Conservation (phyloP, 2,113 vertebrate genomes). For the Ictidomys tridecemlineatus region DNA sequence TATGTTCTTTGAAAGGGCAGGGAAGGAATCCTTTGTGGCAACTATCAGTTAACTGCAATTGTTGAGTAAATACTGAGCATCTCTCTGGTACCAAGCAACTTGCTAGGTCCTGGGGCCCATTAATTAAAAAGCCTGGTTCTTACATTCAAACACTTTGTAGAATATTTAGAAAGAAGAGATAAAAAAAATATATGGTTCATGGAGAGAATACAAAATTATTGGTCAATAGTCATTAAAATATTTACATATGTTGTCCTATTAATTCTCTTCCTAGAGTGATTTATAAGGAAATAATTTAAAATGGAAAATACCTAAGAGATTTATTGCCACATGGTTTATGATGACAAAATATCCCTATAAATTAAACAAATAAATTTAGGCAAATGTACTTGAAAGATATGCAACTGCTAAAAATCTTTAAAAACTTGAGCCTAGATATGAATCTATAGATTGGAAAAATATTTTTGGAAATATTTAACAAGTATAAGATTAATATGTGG, state of each 20-base stretch:
- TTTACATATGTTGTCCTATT: constrained; percentile 26
- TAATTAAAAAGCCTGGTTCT: not conserved
- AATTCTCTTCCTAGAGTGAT: not conserved
- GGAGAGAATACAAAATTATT: constrained; percentile 12
- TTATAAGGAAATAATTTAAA: constrained; percentile 16
- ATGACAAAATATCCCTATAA: constrained; percentile 36
- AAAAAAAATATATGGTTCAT: constrained; percentile 4
- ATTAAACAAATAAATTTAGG: constrained; percentile 19
- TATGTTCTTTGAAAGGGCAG: not conserved
- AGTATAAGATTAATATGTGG: not conserved
- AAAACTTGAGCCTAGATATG: not conserved
- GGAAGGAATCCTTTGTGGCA: not conserved
- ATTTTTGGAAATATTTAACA: not conserved
- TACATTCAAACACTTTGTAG: not conserved
- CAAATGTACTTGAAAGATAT: not conserved
- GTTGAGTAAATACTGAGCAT: not conserved
- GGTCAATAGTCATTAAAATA: constrained; percentile 52
- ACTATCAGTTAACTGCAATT: not conserved
- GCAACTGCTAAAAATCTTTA: constrained; percentile 14
- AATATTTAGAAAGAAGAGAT: not conserved
- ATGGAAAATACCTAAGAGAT: not conserved
- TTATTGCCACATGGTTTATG: constrained; percentile 48
- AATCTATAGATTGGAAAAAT: constrained; percentile 7
- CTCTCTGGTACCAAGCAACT: not conserved
- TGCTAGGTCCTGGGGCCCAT: not conserved